phyloP scores from a whole-genome alignment of 2,888 invertebrate species.

The Anoncus sp. region DNA sequence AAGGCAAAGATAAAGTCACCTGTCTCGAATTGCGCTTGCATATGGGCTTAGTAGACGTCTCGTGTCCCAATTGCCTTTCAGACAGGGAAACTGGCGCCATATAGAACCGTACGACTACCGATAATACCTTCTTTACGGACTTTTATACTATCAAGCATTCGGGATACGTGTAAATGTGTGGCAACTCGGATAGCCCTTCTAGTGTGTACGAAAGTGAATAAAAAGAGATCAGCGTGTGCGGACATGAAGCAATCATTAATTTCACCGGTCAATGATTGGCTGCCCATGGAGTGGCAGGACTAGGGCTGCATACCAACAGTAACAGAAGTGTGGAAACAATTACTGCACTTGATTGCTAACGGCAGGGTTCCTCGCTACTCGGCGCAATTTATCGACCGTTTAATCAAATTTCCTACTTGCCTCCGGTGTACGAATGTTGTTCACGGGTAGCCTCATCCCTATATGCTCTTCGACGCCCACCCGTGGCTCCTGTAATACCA shows the following conservation, averaged over 20 bases:
- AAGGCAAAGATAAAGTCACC: neutral
- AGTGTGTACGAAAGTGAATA: neutral
- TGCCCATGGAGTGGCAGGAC: conserved; percentile 27
- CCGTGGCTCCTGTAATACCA: conserved; percentile 55
- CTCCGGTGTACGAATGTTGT: conserved; percentile 29
- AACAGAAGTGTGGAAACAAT: conserved; percentile 57
- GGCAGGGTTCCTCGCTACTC: conserved; percentile 36
- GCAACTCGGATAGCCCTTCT: neutral
- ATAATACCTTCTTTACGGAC: neutral
- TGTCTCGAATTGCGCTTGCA: neutral
- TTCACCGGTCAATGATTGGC: conserved; percentile 50
- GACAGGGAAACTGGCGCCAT: neutral
- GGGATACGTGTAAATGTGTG: neutral
- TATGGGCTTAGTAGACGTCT: neutral
- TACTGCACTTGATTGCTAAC: conserved; percentile 59
- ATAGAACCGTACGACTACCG: neutral
- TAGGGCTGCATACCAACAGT: conserved; percentile 24
- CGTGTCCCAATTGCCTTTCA: neutral
- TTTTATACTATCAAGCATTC: neutral
- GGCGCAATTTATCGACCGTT: conserved; percentile 56
- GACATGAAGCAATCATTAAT: conserved; percentile 34
- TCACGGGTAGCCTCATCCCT: conserved; percentile 19
- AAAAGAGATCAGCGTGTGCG: neutral
- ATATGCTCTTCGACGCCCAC: conserved; percentile 16
- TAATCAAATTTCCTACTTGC: conserved; percentile 58